Evolutionary conservation across 2,888 invertebrate genomes (phyloP), one percentile per base, ranked within the genome.

Genomic region (Dioctria linearis): DNA sequence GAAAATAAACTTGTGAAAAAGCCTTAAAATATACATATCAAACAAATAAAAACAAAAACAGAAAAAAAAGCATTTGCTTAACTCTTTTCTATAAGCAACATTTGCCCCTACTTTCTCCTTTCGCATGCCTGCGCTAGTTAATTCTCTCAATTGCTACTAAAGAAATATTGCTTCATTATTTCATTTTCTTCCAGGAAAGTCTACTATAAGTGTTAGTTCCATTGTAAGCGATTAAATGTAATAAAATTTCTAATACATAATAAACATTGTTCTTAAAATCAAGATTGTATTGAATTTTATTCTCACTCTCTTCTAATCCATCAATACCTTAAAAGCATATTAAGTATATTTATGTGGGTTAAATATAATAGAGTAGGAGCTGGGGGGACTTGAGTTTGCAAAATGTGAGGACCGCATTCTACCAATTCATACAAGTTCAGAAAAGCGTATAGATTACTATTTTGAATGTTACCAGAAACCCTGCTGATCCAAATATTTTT

Each of bases 61-160:
- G n/a, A 42, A 61, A 42, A 76, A 76, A 76, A 76, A 76, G 76
- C 76, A 76, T 76, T 76, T 76, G 76, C 76, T 76, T 76, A 63
- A 8, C 43, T 39, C 25, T 46, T 63, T 76, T 25, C 49, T 76
- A 37, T 51, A 63, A 61, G 46, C 63, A 39, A 37, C 46, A 9
- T 40, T 63, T 39, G 13, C 63, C 49, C 63, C 39, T 63, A 37
- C 63, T 76, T 76, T 76, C 63, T 76, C 76, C 63, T 76, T 63
- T 63, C 76, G 76, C 76, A 76, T 76, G 76, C 63, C 76, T 37
- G 6, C 63, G 61, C 63, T 76, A 63, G 9, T 63, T 49, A 57
- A 46, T 51, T 63, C 46, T 76, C 43, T 8, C n/a, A 49, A 76
- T 37, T 39, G n/a, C 76, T 25, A 37, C 46, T 49, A 46, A 46